Percentiles rank a stretch among this genome's conserved stretches.
Evolutionary conservation across 2,113 vertebrate genomes (phyloP).

Genomic region (Paraplagusia blochii): DNA sequence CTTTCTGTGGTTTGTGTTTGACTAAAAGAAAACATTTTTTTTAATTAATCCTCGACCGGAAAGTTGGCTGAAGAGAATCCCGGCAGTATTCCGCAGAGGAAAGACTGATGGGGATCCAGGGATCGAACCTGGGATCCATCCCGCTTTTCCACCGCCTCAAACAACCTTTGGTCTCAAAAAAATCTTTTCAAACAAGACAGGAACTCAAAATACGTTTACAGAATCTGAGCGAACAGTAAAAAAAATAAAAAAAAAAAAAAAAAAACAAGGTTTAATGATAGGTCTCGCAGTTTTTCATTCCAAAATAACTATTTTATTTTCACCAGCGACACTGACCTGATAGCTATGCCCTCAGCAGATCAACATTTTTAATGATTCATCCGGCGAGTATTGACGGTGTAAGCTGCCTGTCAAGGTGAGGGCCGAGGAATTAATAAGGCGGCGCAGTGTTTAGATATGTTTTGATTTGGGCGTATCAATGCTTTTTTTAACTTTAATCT

Average conservation of each 20-base stretch:
- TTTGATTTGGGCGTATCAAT: constrained; percentile 2
- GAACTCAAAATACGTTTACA: constrained; percentile 11
- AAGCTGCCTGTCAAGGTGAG: background rate
- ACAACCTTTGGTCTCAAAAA: background rate
- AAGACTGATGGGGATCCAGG: no score
- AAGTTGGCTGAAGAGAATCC: no score
- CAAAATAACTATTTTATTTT: background rate
- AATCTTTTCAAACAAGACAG: constrained; percentile 51
- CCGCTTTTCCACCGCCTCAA: no score
- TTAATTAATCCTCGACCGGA: no score
- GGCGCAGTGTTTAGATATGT: constrained; percentile 5
- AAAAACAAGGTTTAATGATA: constrained; percentile 6
- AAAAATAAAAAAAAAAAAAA: no score
- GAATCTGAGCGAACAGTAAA: no score
- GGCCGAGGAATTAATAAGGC: background rate
- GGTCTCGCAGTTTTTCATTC: no score
- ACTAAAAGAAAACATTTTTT: no score
- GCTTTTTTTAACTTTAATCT: background rate
- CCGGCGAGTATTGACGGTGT: background rate
- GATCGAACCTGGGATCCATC: no score
- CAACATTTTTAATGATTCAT: constrained; percentile 21
- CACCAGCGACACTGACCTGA: constrained; percentile 20
- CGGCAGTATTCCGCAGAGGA: constrained; percentile 11
- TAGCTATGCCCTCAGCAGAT: constrained; percentile 3
- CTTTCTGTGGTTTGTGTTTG: background rate